phyloP scores from a whole-genome alignment of 2,797 vertebrate genomes.

The Eulemur coronatus region DNA sequence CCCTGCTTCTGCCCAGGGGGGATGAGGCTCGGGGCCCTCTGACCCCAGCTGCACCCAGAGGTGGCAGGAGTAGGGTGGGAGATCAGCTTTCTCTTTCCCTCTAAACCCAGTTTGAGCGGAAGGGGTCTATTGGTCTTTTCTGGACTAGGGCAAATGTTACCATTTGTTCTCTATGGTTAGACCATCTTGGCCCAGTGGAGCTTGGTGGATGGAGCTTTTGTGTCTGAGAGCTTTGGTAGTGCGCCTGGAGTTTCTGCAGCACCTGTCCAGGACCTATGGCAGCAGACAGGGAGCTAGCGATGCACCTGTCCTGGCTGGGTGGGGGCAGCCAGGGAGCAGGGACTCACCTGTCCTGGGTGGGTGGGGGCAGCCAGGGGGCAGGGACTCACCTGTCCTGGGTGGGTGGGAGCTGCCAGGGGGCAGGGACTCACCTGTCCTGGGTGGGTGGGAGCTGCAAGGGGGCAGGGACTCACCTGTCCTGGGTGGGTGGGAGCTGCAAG shows the following conservation, averaged over 20 bases:
- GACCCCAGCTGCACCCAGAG: background rate
- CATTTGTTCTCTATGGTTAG: background rate
- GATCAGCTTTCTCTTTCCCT: background rate
- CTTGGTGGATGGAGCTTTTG: background rate
- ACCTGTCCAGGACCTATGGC: background rate
- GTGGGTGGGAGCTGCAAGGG: accelerated
- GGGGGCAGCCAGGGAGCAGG: no score
- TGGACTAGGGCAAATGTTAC: background rate
- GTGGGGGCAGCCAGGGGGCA: no score
- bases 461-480: background rate
- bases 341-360: no score
- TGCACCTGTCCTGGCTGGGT: no score
- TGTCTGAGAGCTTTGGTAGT: accelerated
- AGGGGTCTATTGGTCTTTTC: background rate
- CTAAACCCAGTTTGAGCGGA: no score
- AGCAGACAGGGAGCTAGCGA: background rate
- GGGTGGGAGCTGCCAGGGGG: no score
- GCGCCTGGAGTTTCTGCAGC: background rate
- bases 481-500: accelerated
- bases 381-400: no score
- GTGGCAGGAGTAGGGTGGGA: background rate
- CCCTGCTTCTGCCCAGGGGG: background rate
- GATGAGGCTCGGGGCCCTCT: background rate
- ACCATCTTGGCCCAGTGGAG: background rate
- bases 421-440: background rate